Evolutionary conservation across 2,113 vertebrate species (phyloP).

Genomic region (Synodontis membranacea): DNA sequence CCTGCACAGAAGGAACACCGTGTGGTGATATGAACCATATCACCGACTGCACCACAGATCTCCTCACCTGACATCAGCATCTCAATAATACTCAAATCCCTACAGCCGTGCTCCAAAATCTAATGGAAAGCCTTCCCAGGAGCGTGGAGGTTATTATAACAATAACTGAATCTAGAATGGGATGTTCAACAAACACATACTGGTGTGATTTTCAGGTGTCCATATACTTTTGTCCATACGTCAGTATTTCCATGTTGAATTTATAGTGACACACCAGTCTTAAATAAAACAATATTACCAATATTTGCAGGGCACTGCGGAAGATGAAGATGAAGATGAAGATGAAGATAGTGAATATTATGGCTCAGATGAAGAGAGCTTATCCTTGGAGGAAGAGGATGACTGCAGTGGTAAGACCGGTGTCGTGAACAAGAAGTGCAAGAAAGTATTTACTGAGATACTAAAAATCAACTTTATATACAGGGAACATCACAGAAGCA

Average conservation of each 20-base stretch:
- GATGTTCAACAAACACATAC: background rate
- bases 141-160: background rate
- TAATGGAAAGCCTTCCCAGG: background rate
- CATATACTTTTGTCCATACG: background rate
- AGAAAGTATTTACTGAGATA: background rate
- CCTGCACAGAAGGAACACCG: background rate
- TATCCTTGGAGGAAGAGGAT: constrained; percentile 42
- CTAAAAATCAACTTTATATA: background rate
- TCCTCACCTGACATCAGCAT: background rate
- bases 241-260: background rate
- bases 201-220: background rate
- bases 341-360: constrained; percentile 3
- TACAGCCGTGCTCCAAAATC: background rate
- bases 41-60: background rate
- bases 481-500: constrained; percentile 46
- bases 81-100: background rate
- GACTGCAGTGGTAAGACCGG: constrained; percentile 21
- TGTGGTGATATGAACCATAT: background rate
- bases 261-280: background rate
- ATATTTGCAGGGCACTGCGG: constrained; percentile 6
- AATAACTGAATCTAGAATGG: background rate
- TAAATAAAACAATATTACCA: background rate
- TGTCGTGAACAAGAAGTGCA: background rate
- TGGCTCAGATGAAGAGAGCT: constrained; percentile 3
- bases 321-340: background rate